Conservation (phyloP, 2,797 vertebrate species). For the Urophycis tenuis region DNA sequence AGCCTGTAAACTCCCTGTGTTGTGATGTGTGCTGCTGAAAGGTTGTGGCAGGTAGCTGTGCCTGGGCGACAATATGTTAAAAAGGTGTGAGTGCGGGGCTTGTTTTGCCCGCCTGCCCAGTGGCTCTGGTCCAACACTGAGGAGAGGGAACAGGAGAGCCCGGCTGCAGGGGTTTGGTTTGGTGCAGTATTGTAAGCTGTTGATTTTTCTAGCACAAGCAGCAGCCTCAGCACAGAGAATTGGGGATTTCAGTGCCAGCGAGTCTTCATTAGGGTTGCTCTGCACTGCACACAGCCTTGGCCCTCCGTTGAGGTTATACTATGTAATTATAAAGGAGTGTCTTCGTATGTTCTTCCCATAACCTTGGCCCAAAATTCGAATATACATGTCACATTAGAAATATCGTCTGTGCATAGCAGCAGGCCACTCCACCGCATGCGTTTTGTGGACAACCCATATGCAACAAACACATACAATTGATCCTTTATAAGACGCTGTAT, state of each 20-base stretch:
- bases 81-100: constrained; percentile 9
- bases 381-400: background rate
- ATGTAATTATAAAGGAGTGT: background rate
- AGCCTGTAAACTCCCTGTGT: constrained; percentile 8
- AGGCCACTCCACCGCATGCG: background rate
- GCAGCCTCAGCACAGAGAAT: constrained; percentile 38
- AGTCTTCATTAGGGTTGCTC: constrained; percentile 37
- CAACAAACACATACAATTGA: background rate
- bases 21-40: constrained; percentile 38
- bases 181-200: constrained; percentile 72
- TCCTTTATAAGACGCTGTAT: too few relatives aligned
- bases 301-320: background rate
- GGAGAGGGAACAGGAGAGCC: constrained; percentile 40
- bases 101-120: constrained; percentile 22
- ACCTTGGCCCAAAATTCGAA: background rate
- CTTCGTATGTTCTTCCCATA: background rate
- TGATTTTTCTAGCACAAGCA: constrained; percentile 41
- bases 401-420: background rate
- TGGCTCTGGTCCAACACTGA: constrained; percentile 57
- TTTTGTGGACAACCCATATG: background rate
- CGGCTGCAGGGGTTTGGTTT: constrained; percentile 69
- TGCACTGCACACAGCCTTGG: constrained; percentile 25
- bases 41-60: constrained; percentile 47
- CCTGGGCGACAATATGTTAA: constrained; percentile 11
- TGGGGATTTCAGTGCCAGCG: constrained; percentile 33